Evolutionary conservation across 2,888 invertebrate genomes (phyloP), one percentile per base, ranked within the genome.

Genomic region (Andricus quercusramuli): DNA sequence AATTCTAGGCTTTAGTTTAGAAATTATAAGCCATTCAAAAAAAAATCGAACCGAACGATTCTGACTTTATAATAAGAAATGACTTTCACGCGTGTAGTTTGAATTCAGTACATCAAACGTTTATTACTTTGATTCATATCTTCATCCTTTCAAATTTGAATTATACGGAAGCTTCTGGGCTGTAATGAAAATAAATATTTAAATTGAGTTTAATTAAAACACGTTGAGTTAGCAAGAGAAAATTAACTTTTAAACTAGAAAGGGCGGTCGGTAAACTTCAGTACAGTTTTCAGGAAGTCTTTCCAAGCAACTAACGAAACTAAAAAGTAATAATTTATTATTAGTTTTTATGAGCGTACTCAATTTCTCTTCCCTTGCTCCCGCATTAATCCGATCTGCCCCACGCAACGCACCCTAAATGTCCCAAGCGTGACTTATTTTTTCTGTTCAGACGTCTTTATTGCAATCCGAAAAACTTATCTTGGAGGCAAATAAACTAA

Each of bases 361-460:
- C n/a, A 37, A 22, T 32, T 74, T 74, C n/a, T 29, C 47, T 68
- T 47, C 44, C 47, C 47, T 68, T 70, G 17, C 70, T 70, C 29
- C 17, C 5, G 11, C 56, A 56, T 74, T 59, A 59, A 37, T 56
- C 37, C 32, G 56, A 59, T 74, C 56, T 37, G 17, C 56, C n/a
- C 11, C n/a, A 22, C 17, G 44, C 15, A 15, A 56, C 74, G 32
- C 56, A 74, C 74, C 32, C 74, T 59, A 74, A 70, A 56, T 51
- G 32, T 56, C 56, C 15, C 20, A 32, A 32, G 11, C 32, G 29
- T 51, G 47, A 37, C 56, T 51, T 74, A 51, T 74, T 56, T 56
- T 74, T 59, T 59, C 32, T 51, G 17, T 17, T 51, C n/a, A 51
- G 11, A 8, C n/a, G 13, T 29, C 47, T 74, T 74, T 74, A 74